Conservation (phyloP, 92 coral and sea anemone genomes). For the Epizoanthus ramosus region DNA sequence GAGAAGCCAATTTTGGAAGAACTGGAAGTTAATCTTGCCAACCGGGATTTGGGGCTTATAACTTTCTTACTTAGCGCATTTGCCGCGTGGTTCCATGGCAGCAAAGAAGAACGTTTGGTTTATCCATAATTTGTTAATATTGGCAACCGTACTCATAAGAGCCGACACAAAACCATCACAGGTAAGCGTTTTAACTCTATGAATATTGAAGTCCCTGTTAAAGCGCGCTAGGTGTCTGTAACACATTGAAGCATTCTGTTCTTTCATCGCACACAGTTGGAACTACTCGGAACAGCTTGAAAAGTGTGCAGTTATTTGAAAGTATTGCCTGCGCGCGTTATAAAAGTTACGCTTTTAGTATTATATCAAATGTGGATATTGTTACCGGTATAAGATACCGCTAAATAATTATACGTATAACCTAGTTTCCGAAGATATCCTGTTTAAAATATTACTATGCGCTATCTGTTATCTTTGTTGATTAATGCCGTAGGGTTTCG, state of each 20-base stretch:
- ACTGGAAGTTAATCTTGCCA: neutral
- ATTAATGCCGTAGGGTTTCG: neutral
- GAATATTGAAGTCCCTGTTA: too few species aligned
- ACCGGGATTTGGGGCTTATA: neutral
- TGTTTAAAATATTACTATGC: too few species aligned
- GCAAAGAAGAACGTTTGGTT: neutral
- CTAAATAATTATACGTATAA: too few species aligned
- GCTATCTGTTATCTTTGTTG: neutral
- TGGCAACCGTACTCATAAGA: neutral
- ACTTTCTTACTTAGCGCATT: neutral
- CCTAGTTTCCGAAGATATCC: too few species aligned
- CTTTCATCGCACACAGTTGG: slow-evolving; percentile 17
- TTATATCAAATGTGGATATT: neutral
- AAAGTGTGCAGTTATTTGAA: neutral
- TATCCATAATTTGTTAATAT: neutral
- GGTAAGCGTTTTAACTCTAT: slow-evolving; percentile 21
- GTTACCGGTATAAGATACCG: neutral
- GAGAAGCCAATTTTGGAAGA: neutral
- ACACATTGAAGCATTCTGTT: slow-evolving; percentile 4
- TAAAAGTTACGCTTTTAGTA: neutral
- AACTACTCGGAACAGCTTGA: slow-evolving; percentile 12
- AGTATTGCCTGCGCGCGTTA: slow-evolving; percentile 10
- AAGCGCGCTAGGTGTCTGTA: neutral
- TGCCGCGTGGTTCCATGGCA: slow-evolving; percentile 16
- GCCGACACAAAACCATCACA: neutral